These are phyloP conservation scores for Temnothorax ravouxi DNA, from an alignment of 2,888 invertebrate species.

Conservation along the genomic window DNA sequence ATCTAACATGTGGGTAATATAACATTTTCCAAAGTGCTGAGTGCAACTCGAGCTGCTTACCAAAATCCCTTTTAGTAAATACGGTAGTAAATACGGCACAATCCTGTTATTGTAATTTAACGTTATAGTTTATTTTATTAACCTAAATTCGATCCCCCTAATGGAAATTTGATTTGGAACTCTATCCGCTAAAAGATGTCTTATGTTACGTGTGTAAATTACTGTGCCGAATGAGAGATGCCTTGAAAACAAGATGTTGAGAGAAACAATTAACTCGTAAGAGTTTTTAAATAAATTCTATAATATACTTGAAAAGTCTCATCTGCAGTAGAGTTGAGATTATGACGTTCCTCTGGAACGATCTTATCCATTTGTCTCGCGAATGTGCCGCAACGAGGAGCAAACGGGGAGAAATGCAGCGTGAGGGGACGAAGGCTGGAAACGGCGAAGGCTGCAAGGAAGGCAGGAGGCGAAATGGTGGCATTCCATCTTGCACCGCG, in stretches of 20 bases:
- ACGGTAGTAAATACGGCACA: not conserved
- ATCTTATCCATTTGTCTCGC: slow-evolving; percentile 64
- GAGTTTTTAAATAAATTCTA: slow-evolving; percentile 4
- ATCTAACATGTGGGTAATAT: slow-evolving; percentile 19
- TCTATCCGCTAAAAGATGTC: not conserved
- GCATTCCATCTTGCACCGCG: slow-evolving; percentile 73
- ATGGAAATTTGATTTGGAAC: not conserved
- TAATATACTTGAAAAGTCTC: not conserved
- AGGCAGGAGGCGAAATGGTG: slow-evolving; percentile 63
- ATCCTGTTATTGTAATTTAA: not conserved
- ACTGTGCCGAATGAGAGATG: not conserved
- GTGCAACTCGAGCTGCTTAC: slow-evolving; percentile 5
- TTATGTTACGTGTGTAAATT: not conserved
- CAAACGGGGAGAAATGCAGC: slow-evolving; percentile 33
- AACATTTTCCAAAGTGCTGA: slow-evolving; percentile 27
- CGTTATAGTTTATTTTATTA: not conserved
- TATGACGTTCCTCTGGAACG: slow-evolving; percentile 51
- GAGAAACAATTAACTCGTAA: not conserved
- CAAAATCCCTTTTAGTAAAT: not conserved
- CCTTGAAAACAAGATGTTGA: not conserved
- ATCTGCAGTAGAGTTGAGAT: slow-evolving; percentile 28
- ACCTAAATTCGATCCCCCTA: not conserved
- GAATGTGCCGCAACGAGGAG: slow-evolving; percentile 9
- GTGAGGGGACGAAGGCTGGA: slow-evolving; percentile 34
- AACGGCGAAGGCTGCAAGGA: slow-evolving; percentile 26